Evolutionary conservation across 1,140 invertebrate genomes (phyloP), one percentile per base, ranked within the genome.

Genomic region (Nebria ingens): DNA sequence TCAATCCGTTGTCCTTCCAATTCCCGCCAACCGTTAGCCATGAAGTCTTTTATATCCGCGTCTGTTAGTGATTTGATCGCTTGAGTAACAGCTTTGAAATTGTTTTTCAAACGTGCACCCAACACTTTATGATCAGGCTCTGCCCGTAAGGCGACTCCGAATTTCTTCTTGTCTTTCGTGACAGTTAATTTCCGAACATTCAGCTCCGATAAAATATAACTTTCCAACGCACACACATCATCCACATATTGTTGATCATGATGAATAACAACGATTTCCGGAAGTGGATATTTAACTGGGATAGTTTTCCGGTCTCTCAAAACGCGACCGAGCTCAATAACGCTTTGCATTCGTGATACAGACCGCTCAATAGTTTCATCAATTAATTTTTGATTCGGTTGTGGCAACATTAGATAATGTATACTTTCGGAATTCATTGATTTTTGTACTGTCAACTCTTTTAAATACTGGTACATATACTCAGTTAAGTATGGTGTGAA

Each of bases 401-500:
- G 75, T 1, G 94, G 92, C 54, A 97, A 79, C 85, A 93, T 87
- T 58, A 93, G 80, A 67, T 88, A 97, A 66, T 97, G 93, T 1
- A 97, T 83, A 65, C 89, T 92, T 20, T 82, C 82, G 38, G 76
- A 69, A 22, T 79, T 76, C 2, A 65, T 56, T 12, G 64, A 64
- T 17, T 66, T 58, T 53, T 61, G 61, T 57, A 62, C 53, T 69
- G 72, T 62, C 3, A 83, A 62, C 60, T 77, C 74, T 29, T 80
- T 79, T 56, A 98, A 69, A 52, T 89, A 88, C 69, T 96, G 91
- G 72, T 93, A 99, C 82, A 99, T 96, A 21, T 87, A 82, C 73
- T 99, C 97, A 15, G 93, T 90, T 15, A 99, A 75, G 71, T 97
- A 99, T 1, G 97, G 97, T 2, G 93, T 97, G 72, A 99, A 98